Base-by-base conservation (phyloP, 1,140 invertebrate species). In the Teleogryllus occipitalis region DNA sequence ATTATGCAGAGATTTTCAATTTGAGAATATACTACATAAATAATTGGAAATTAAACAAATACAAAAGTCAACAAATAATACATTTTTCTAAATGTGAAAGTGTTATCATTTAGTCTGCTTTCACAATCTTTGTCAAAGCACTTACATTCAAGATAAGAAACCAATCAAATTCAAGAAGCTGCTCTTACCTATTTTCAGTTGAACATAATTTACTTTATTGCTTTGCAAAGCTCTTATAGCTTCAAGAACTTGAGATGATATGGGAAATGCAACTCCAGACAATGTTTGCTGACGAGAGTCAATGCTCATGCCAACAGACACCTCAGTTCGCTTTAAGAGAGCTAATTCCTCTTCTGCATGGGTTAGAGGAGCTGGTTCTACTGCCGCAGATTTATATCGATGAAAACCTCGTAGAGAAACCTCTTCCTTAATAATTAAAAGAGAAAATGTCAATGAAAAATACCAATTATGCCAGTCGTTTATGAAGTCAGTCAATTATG, bases 221-320 rank as follows among this genome's bases (percentile, higher is more conserved):
- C 87, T 82, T 79, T 85, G 86, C 79, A 92, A 87, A 75, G 86
- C 82, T 74, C 86, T 85, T 74, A 99, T 88, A 76, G 94, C 94
- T 79, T 92, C 88, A 82, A 92, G 89, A 0, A 95, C 95, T 80
- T 92, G 91, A 76, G 95, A 90, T 0, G 93, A 92, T n/a, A 99
- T 90, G 47, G 98, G 98, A 86, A 99, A 99, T 5, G 93, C 89
- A 27, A 99, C 92, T 22, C 97, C 97, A 81, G 95, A 92, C 79
- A 99, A 87, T 8, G 96, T 98, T 84, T 97, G 95, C 83, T 97
- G 95, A 84, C 95, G 92, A 0, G 94, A 92, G 84, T 96, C 94
- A 18, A 96, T 91, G 80, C 91, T 91, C 80, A 96, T 93, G 81
- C 95, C 92, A 0, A 92, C 92, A 83, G 91, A 89, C 12, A 93